phyloP scores from a whole-genome alignment of 2,797 vertebrate species.

The Cyprinella venusta region DNA sequence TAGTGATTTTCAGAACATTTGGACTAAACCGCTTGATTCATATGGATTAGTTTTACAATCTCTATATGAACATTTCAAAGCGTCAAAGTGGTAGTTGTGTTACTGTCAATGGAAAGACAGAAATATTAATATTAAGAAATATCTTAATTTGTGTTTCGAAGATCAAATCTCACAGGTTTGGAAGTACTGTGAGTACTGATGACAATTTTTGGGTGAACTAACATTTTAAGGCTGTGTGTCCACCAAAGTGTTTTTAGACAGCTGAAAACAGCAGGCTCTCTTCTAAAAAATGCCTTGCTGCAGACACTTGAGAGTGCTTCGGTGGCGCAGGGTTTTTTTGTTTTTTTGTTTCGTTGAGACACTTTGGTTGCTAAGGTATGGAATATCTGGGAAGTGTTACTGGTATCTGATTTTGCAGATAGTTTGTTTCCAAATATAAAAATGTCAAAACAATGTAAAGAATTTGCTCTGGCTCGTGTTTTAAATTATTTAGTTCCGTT shows the following conservation, averaged over 20 bases:
- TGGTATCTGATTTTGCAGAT: not conserved
- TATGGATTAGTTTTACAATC: no score
- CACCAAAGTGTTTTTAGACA: not conserved
- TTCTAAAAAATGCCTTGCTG: not conserved
- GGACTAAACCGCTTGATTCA: no score
- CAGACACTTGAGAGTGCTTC: not conserved
- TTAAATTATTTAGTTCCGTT: not conserved
- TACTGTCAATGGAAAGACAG: no score
- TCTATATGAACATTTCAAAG: no score
- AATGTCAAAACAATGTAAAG: not conserved
- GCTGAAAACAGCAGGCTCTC: not conserved
- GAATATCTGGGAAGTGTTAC: not conserved
- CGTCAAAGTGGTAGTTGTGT: no score
- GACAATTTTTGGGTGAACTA: not conserved
- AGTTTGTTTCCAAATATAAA: not conserved
- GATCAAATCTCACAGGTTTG: no score
- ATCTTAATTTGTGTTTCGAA: no score
- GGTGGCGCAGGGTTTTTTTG: no score
- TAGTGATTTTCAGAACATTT: no score
- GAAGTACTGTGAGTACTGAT: no score
- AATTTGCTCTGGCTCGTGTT: not conserved
- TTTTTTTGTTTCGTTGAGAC: not conserved
- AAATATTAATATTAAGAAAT: no score
- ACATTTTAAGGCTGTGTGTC: not conserved
- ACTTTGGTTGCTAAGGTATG: not conserved